Evolutionary conservation across 1,140 invertebrate genomes (phyloP).

Genomic region (Tetramorium simillimum): DNA sequence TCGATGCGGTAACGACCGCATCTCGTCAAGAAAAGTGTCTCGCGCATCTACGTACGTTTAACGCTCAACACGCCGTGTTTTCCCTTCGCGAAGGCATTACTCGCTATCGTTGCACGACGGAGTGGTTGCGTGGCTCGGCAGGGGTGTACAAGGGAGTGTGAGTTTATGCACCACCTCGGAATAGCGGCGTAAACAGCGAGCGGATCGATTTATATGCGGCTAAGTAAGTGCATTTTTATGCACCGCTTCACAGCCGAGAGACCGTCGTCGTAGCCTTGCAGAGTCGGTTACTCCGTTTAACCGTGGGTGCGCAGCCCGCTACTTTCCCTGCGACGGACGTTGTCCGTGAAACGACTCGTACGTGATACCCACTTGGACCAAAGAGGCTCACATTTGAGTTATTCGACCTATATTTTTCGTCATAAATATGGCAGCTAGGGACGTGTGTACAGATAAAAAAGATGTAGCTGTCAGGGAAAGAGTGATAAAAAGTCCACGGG

Average conservation of each 20-base stretch:
- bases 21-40: conserved; percentile 40
- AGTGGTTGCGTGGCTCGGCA: not conserved
- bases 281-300: conserved; percentile 62
- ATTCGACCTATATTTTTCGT: not conserved
- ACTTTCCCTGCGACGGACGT: not conserved
- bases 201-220: conserved; percentile 74
- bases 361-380: not conserved
- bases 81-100: conserved; percentile 53
- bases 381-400: conserved; percentile 1
- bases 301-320: conserved; percentile 3
- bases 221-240: conserved; percentile 75
- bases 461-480: not conserved
- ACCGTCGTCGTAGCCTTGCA: conserved; percentile 68
- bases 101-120: conserved; percentile 32
- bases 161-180: conserved; percentile 65
- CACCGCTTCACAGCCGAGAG: conserved; percentile 72
- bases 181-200: conserved; percentile 66
- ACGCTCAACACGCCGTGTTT: conserved; percentile 30
- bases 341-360: conserved; percentile 3
- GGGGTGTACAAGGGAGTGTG: not conserved
- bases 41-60: conserved; percentile 6
- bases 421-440: not conserved
- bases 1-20: not conserved
- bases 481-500: not conserved
- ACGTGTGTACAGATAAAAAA: not conserved